Evolutionary conservation across 2,797 vertebrate species (phyloP), one percentile per base, ranked within the genome.

Genomic region (Anguilla anguilla): DNA sequence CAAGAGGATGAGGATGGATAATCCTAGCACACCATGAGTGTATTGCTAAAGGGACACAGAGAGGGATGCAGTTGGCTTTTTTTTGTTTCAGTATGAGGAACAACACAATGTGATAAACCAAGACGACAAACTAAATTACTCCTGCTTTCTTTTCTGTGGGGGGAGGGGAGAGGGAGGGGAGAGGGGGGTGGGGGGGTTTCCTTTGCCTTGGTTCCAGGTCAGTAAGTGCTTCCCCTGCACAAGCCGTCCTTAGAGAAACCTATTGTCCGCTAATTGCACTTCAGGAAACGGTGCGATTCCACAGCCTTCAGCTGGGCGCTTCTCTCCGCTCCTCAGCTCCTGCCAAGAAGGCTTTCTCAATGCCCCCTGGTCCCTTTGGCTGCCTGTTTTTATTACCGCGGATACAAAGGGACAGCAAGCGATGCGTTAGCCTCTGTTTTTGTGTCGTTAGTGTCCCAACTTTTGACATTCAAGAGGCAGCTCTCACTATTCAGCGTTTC

Each of bases 181-280:
- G 19, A 1, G 19, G 15, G 17, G 22, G 22, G 17, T n/a, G 59
- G 59, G 59, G 59, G 72, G 15, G 43, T 10, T 81, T 81, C 77
- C 77, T 81, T 81, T 81, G 35, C 77, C 77, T 25, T 46, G 43
- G 25, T 82, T 82, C 46, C 43, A 82, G 79, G 79, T 51, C 79
- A 82, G 46, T 82, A 82, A 82, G 46, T 82, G 79, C 46, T 82
- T 79, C 79, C 79, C 79, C 46, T 25, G 79, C 25, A n/a, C 79
- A 81, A 81, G 77, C 77, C 39, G 35, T 46, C 77, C 17, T 81
- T 43, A 81, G 35, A 82, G 79, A 31, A 82, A n/a, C 22, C 79
- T 15, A 82, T 82, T 82, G 79, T 82, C 79, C 51, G 79, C 46
- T 82, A 82, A 82, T 82, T 82, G 28, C 79, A 82, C 46, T 82